These are phyloP conservation scores for Opisthograptis luteolata DNA, from an alignment of 2,888 invertebrate species.

Conservation along the genomic window DNA sequence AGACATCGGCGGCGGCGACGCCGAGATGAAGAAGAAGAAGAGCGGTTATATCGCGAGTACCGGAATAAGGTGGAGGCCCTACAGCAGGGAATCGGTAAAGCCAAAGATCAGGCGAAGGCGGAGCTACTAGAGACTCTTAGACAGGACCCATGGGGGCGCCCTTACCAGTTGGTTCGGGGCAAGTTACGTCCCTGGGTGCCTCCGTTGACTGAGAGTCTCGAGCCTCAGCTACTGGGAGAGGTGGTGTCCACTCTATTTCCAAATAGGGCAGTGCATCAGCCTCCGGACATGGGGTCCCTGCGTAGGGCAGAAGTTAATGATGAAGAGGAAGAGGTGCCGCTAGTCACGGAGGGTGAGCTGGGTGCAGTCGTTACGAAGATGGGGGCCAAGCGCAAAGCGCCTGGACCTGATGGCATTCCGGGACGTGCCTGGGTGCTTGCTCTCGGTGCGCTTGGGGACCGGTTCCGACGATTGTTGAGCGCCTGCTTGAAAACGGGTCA, in stretches of 20 bases:
- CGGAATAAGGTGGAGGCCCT: neutral
- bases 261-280: neutral
- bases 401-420: neutral
- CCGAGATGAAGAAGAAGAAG: neutral
- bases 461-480: neutral
- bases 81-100: neutral
- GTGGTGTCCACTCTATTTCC: neutral
- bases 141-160: conserved; percentile 3
- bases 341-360: neutral
- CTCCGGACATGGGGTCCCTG: neutral
- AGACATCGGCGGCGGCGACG: conserved; percentile 2
- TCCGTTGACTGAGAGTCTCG: conserved; percentile 7
- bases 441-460: neutral
- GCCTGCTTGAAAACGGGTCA: neutral
- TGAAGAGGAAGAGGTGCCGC: neutral
- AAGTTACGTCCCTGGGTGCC: conserved; percentile 15
- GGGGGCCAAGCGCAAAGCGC: neutral
- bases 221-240: neutral
- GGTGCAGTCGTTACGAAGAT: neutral
- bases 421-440: neutral
- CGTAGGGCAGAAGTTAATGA: neutral
- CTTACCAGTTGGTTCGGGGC: conserved; percentile 2
- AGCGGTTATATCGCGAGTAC: neutral
- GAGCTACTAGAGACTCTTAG: neutral
- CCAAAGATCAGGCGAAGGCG: neutral